Evolutionary conservation across 2,797 vertebrate genomes (phyloP), one percentile per base, ranked within the genome.

Genomic region (Cossypha dichroa): DNA sequence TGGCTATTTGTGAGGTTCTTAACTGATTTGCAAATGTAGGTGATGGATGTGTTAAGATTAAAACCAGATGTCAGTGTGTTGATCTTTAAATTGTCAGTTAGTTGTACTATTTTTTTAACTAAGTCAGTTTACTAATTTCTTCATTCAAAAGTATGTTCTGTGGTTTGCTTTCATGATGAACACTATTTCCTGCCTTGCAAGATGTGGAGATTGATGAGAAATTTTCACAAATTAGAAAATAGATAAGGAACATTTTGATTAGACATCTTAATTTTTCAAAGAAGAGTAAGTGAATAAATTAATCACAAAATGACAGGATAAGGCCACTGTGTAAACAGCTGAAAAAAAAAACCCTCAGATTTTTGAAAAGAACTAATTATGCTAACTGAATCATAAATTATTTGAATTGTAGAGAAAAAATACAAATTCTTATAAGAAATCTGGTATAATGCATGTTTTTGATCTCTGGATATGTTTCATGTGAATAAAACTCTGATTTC

Each of bases 61-160:
- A 96, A 96, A 96, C 68, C 96, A 97, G 84, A 97, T 97, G 94
- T 78, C 60, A 46, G 15, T 94, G 64, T 86, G 90, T 94, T 97
- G 90, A 88, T 95, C 69, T 84, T 95, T 93, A 95, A 88, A 91
- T 86, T 92, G 46, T 90, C 74, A 94, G 40, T 88, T 94, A 95
- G 66, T 90, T 85, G 31, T 23, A 94, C 36, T 94, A 40, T 29
- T 73, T 46, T 79, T 43, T 94, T 70, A 67, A 81, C 33, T 77
- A 64, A 92, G 56, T 74, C 56, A 85, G 33, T 94, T 85, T 84
- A 97, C 89, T 86, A 14, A 66, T 90, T 90, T 93, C 51, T 88
- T 87, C 62, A 96, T 96, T 95, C 86, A 74, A 94, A 95, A 94
- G 59, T 59, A 48, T 52, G 41, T 64, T 93, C 33, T 5, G 3